Evolutionary conservation across 2,888 invertebrate genomes (phyloP).

Genomic region (Cosmorhoe ocellata): DNA sequence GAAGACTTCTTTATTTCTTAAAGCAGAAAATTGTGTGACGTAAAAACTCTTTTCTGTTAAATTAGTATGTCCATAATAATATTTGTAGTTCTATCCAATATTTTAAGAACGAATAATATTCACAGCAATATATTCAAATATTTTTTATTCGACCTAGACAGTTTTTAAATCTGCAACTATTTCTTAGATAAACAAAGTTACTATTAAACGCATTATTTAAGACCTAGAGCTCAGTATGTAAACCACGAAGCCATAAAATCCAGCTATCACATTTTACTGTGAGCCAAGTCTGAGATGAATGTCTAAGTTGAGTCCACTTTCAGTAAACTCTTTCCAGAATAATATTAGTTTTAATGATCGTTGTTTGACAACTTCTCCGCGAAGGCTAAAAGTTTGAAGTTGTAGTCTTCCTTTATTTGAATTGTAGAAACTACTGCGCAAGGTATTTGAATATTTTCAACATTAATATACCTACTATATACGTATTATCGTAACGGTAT

Average conservation of each 20-base stretch:
- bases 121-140: no score
- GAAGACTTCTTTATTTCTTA: no score
- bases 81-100: no score
- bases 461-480: background rate
- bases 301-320: conserved; percentile 32
- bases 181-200: no score
- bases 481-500: no score
- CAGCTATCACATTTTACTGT: conserved; percentile 26
- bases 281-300: conserved; percentile 23
- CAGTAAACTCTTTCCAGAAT: conserved; percentile 32
- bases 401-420: conserved; percentile 20
- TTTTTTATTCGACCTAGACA: no score
- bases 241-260: conserved; percentile 14
- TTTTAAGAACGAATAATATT: no score
- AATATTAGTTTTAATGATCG: conserved; percentile 38
- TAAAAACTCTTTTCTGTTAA: no score
- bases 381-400: conserved; percentile 28
- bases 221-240: background rate
- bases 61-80: no score
- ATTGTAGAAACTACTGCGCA: background rate
- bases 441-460: conserved; percentile 3
- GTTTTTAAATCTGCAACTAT: no score
- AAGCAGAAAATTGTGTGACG: no score
- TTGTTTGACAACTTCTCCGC: conserved; percentile 34
- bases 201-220: no score